Base-by-base conservation (phyloP, 2,797 vertebrate genomes). In the Semotilus atromaculatus region DNA sequence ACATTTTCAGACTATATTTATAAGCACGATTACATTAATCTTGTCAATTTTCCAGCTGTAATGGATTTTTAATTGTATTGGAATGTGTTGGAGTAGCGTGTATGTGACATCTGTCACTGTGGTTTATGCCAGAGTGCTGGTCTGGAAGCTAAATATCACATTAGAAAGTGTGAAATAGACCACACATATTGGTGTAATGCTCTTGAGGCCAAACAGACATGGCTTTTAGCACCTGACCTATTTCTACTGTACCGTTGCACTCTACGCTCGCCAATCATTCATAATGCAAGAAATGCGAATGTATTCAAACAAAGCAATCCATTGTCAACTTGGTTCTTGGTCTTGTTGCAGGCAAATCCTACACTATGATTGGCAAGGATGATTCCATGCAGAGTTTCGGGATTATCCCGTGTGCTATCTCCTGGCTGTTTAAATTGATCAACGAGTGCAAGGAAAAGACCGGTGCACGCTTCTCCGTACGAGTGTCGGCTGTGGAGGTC, bases 351-450 rank as follows among this genome's bases (percentile, higher is more conserved):
- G 98, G 98, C 60, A 99, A 99, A 91, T 98, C 98, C 78, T 97
- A 97, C 85, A 99, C 98, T 38, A 99, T 99, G 98, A 99, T 99
- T 0, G 98, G 98, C 3, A 96, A 94, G 60, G 98, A 99, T 51
- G 97, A 98, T 89, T 98, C 98, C 72, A 98, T 97, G 92, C 97
- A 99, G 94, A 97, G 95, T 89, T 95, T 99, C 16, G 98, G 98
- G 40, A 97, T 99, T 90, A 98, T 99, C 90, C 98, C 98, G 19
- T 99, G 98, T 86, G 97, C 98, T 89, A 99, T 99, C 91, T 99
- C 98, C 36, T 99, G 98, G 98, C 94, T 99, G 86, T 99, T 99
- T 94, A 99, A 98, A 83, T 94, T 99, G 88, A 99, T 99, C 88
- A 97, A 98, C 1, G 98, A 99, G 90, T 95, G 98, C 60, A 99